phyloP scores from a whole-genome alignment of 1,140 invertebrate genomes.

The Zaprionus inermis region DNA sequence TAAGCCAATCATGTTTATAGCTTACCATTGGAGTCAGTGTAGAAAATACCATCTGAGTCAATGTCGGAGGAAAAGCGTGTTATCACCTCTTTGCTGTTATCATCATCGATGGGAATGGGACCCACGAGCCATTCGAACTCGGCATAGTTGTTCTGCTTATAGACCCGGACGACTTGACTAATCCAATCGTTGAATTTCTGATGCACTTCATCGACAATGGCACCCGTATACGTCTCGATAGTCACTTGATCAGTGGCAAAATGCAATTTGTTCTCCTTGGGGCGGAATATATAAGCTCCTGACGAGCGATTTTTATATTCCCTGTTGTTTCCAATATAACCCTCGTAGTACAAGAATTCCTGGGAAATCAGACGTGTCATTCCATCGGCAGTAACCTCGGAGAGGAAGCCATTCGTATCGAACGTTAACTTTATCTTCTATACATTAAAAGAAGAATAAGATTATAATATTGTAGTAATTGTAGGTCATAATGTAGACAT shows the following conservation, averaged over 20 bases:
- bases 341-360: slow-evolving; percentile 91
- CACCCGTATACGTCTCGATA: slow-evolving; percentile 86
- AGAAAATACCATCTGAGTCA: slow-evolving; percentile 89
- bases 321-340: slow-evolving; percentile 86
- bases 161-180: slow-evolving; percentile 92
- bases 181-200: slow-evolving; percentile 91
- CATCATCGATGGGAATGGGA: slow-evolving; percentile 93
- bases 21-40: slow-evolving; percentile 94
- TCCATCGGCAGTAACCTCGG: slow-evolving; percentile 85
- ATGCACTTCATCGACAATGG: slow-evolving; percentile 92
- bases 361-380: slow-evolving; percentile 85
- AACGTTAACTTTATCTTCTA: slow-evolving; percentile 59
- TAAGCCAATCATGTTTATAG: slow-evolving; percentile 61
- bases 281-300: slow-evolving; percentile 95
- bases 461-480: not conserved
- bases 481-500: not conserved
- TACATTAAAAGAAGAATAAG: not conserved
- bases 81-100: slow-evolving; percentile 93
- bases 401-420: slow-evolving; percentile 83
- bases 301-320: slow-evolving; percentile 86
- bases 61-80: slow-evolving; percentile 89
- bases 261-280: slow-evolving; percentile 84
- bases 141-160: slow-evolving; percentile 87
- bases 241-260: slow-evolving; percentile 69
- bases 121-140: slow-evolving; percentile 98